Percentiles rank a stretch among this genome's conserved stretches.
Evolutionary conservation across 2,113 vertebrate genomes (phyloP).

Genomic region (Orycteropus afer): DNA sequence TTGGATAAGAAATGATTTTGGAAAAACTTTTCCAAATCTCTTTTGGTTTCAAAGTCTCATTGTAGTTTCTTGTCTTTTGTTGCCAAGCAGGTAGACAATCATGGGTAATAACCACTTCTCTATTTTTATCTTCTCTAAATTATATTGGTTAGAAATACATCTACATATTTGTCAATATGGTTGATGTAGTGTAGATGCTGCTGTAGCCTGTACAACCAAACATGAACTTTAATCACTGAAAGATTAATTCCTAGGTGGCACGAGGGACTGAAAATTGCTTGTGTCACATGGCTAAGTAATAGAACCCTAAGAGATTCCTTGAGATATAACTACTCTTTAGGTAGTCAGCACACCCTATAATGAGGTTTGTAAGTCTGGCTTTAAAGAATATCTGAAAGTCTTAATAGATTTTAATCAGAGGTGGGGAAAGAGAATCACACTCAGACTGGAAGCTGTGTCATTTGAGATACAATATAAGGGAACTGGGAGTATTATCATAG

Average conservation of each 20-base stretch:
- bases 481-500: background rate
- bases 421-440: background rate
- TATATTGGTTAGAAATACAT: conserved; percentile 13
- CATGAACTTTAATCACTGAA: background rate
- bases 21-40: conserved; percentile 74
- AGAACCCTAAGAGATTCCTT: background rate
- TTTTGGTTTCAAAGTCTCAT: conserved; percentile 75
- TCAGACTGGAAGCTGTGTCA: background rate
- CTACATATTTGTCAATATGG: background rate
- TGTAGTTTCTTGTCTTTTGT: conserved; percentile 74
- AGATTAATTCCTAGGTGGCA: background rate
- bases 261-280: background rate
- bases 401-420: background rate
- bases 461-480: background rate
- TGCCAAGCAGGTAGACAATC: conserved; percentile 63
- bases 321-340: background rate
- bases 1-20: conserved; percentile 67
- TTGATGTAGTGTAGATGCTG: background rate
- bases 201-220: background rate
- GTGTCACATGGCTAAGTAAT: background rate
- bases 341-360: background rate
- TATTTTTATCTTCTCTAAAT: conserved; percentile 68
- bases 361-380: background rate
- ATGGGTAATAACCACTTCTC: conserved; percentile 64
- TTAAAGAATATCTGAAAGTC: background rate